Base-by-base conservation (phyloP, 1,140 invertebrate genomes). In the Mylabris phalerata region DNA sequence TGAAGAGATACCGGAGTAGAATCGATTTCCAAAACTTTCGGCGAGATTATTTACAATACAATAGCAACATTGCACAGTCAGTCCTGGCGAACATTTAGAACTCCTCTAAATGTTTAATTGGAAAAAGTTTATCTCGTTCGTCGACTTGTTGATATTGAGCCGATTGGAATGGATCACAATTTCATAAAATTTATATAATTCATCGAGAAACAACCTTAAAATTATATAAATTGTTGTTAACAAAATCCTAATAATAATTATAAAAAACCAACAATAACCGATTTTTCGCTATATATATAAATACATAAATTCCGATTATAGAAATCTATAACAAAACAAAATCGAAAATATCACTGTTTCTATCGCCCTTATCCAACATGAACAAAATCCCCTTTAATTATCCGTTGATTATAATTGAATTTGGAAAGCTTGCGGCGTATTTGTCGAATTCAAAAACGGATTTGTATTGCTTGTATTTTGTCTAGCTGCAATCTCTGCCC, bases 401-500 rank as follows among this genome's bases (percentile, higher is more conserved):
- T 40, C 2, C 10, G 10, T 7, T 40, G 10, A 40, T 41, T 84
- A 84, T 66, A 85, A 80, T 68, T 83, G 82, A 72, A 85, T 82
- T 71, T 84, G 82, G 67, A 84, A 84, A 58, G 82, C 75, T 68
- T 82, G 81, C 13, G 80, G 80, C 45, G 78, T 71, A 11, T 77
- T 74, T 51, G 74, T 70, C 66, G 73, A 73, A 75, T 54, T 74
- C 75, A 80, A 73, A 63, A 80, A 80, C 26, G 78, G 78, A 73
- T 80, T 80, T 51, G 78, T 80, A 61, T 71, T 76, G 57, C 73
- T 71, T 24, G 67, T 63, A 11, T 62, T 67, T 63, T 67, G 66
- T 63, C 66, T 54, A 47, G 69, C 64, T 41, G 67, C 54, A 61
- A 73, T 49, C 24, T 85, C 85, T 1, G 86, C 89, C 90, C 91